These are phyloP conservation scores for Polyommatus icarus DNA, from an alignment of 2,888 invertebrate species.

Conservation along the genomic window DNA sequence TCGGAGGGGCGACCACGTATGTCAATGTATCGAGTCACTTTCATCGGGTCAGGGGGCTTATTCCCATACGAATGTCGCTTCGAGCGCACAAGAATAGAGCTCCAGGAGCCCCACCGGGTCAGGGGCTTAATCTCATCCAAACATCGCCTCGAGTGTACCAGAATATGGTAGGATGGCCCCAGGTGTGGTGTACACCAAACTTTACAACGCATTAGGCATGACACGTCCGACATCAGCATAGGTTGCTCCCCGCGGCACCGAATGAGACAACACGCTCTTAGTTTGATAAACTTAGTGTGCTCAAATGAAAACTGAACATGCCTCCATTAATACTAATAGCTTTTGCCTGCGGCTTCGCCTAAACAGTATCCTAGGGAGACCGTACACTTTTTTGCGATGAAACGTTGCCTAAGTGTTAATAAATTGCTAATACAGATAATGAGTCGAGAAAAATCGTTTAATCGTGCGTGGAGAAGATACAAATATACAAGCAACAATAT, in stretches of 20 bases:
- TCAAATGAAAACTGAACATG: conserved; percentile 3
- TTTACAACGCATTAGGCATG: conserved; percentile 17
- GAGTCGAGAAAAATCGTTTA: too few relatives aligned
- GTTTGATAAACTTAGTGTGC: conserved; percentile 10
- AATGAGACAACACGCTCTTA: conserved; percentile 15
- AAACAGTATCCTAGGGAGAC: too few relatives aligned
- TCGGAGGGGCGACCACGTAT: too few relatives aligned
- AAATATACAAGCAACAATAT: too few relatives aligned
- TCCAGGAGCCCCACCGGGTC: too few relatives aligned
- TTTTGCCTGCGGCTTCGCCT: not conserved
- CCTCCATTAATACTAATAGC: conserved; percentile 8
- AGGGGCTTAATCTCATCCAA: too few relatives aligned
- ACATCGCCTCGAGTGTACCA: too few relatives aligned
- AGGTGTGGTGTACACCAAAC: not conserved
- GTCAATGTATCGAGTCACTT: too few relatives aligned
- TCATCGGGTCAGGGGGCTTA: not conserved
- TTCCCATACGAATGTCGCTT: not conserved
- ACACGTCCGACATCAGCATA: conserved; percentile 17
- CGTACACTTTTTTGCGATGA: not conserved
- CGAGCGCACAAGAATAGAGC: not conserved
- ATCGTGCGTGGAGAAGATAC: too few relatives aligned
- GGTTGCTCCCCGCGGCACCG: conserved; percentile 6
- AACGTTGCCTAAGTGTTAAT: not conserved
- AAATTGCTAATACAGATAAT: too few relatives aligned
- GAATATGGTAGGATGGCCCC: too few relatives aligned